Conservation (phyloP, 2,113 vertebrate species). For the Picathartes gymnocephalus region DNA sequence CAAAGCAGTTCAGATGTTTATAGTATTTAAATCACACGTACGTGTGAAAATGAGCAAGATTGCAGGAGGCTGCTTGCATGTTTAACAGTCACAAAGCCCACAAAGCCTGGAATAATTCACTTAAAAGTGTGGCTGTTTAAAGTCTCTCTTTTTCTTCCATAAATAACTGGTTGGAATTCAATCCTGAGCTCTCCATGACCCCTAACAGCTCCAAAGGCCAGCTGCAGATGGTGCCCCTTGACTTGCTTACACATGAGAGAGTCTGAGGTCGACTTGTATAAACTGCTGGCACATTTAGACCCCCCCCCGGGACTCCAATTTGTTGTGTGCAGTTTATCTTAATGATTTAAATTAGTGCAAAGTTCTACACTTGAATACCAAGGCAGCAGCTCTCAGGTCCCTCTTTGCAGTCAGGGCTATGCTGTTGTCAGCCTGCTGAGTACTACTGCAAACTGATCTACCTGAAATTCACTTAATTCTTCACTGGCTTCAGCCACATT, state of each 20-base stretch:
- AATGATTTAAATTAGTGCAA: not conserved
- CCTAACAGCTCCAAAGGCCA: not conserved
- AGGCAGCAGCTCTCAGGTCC: not conserved
- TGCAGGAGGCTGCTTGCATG: not conserved
- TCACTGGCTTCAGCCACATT: not conserved
- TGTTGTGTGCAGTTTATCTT: not conserved
- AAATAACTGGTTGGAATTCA: not conserved
- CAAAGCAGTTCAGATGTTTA: not conserved
- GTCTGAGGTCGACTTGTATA: not conserved
- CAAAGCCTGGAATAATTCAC: not conserved
- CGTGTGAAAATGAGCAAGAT: not conserved
- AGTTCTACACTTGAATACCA: not conserved
- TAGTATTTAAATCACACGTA: not conserved
- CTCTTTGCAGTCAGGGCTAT: not conserved
- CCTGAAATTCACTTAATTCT: not conserved
- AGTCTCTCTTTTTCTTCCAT: not conserved
- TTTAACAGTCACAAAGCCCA: not conserved
- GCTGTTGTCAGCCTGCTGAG: not conserved
- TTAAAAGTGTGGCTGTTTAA: not conserved
- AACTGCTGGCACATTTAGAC: not conserved
- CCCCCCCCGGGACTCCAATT: not conserved
- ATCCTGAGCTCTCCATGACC: not conserved
- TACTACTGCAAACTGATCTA: not conserved
- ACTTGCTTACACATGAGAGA: not conserved
- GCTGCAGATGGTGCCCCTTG: slow-evolving; percentile 28